Evolutionary conservation across 2,888 invertebrate species (phyloP).

Genomic region (Drosophila meridiana): DNA sequence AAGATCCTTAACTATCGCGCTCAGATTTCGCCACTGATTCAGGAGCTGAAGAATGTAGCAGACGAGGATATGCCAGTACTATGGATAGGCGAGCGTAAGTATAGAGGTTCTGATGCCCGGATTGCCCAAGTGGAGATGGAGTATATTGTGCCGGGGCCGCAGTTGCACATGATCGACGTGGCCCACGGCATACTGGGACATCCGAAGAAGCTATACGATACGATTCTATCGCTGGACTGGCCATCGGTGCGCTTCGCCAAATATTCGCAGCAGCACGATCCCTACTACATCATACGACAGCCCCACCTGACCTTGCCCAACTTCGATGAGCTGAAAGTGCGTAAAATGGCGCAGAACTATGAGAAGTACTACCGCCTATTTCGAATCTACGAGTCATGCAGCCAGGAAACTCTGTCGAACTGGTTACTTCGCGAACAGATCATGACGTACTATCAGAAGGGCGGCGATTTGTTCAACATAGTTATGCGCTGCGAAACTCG

Average conservation of each 20-base stretch:
- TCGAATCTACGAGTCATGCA: not conserved
- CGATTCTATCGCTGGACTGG: conserved; percentile 12
- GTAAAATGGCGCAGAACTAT: not conserved
- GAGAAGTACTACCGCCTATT: not conserved
- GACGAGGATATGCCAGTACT: not conserved
- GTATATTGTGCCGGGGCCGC: conserved; percentile 9
- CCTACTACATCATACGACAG: conserved; percentile 1
- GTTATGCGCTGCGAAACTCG: not conserved
- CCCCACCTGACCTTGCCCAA: not conserved
- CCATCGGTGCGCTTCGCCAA: conserved; percentile 11
- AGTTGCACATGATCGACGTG: conserved; percentile 7
- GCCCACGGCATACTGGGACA: conserved; percentile 10
- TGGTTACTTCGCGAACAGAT: not conserved
- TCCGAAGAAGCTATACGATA: conserved; percentile 10
- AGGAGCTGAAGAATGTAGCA: not conserved
- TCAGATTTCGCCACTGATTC: not conserved
- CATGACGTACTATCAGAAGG: not conserved
- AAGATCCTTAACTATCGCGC: conserved; percentile 10
- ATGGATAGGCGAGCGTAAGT: conserved; percentile 3
- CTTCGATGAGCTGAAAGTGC: not conserved
- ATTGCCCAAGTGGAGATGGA: conserved; percentile 4
- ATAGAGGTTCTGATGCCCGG: not conserved
- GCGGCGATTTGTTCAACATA: not conserved
- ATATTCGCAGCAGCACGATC: not conserved
- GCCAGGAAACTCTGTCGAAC: not conserved